phyloP scores from a whole-genome alignment of 2,113 vertebrate species.

The Corythoichthys intestinalis region DNA sequence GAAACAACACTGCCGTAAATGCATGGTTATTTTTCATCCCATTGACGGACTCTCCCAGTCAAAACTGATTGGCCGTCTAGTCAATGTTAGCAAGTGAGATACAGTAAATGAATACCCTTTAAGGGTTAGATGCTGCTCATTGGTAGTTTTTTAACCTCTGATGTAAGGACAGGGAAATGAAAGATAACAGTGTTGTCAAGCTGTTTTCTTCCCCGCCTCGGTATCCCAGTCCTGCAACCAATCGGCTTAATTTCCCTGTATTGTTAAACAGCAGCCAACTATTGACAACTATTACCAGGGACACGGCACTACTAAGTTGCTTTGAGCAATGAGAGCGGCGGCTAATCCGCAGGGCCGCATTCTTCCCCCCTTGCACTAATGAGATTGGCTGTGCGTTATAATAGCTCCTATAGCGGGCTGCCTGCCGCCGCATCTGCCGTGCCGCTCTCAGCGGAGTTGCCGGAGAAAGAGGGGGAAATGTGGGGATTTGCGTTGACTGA shows the following conservation, averaged over 20 bases:
- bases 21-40: no score
- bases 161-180: constrained; percentile 26
- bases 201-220: constrained; percentile 29
- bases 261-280: constrained; percentile 50
- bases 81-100: no score
- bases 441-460: constrained; percentile 52
- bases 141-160: constrained; percentile 18
- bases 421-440: constrained; percentile 50
- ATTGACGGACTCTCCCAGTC: no score
- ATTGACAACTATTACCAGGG: constrained; percentile 67
- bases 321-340: constrained; percentile 55
- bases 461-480: constrained; percentile 40
- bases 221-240: constrained; percentile 46
- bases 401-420: constrained; percentile 62
- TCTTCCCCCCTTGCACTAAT: constrained; percentile 56
- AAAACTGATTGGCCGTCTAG: no score
- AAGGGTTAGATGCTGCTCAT: background rate
- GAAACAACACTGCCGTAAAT: no score
- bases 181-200: constrained; percentile 29
- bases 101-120: no score
- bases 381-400: constrained; percentile 64
- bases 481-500: constrained; percentile 64
- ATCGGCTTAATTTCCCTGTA: constrained; percentile 64
- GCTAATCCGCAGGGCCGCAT: constrained; percentile 59
- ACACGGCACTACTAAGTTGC: constrained; percentile 62